These are phyloP conservation scores for Scaptomyza montana DNA, from an alignment of 1,140 invertebrate species.

Conservation along the genomic window DNA sequence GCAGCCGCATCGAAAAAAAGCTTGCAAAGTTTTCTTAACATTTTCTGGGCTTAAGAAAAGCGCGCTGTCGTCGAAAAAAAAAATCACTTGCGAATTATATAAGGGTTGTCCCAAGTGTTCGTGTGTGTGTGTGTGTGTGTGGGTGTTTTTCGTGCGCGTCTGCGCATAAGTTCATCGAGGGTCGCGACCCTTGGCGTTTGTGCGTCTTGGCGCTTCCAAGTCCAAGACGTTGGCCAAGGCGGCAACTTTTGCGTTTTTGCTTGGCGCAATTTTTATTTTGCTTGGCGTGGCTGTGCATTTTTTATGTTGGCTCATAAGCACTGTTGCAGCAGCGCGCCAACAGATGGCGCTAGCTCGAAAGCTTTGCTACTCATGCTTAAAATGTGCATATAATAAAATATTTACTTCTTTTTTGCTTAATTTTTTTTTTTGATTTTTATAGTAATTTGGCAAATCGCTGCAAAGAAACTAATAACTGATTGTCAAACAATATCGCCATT, in stretches of 20 bases:
- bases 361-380: conserved; percentile 30
- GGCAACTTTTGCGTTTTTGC: conserved; percentile 56
- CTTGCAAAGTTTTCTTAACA: conserved; percentile 66
- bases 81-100: conserved; percentile 22
- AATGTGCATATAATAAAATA: background rate
- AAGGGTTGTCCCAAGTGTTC: conserved; percentile 38
- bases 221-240: conserved; percentile 48
- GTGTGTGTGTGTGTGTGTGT: no score
- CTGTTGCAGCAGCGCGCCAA: conserved; percentile 23
- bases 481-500: conserved; percentile 16
- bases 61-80: conserved; percentile 23
- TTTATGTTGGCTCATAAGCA: conserved; percentile 5
- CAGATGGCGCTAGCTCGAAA: conserved; percentile 70
- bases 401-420: background rate
- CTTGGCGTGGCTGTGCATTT: background rate
- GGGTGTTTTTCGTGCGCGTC: conserved; percentile 29
- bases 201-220: conserved; percentile 45
- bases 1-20: conserved; percentile 44
- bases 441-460: conserved; percentile 1
- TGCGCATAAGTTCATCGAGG: conserved; percentile 51
- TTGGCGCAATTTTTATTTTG: conserved; percentile 34
- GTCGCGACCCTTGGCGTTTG: conserved; percentile 18
- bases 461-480: background rate
- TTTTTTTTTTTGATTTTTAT: background rate
- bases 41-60: conserved; percentile 43